A percentile compares a stretch with the other conserved stretches of the same genome.
phyloP scores from a whole-genome alignment of 92 coral and sea anemone species.

The Diadumene lineata region DNA sequence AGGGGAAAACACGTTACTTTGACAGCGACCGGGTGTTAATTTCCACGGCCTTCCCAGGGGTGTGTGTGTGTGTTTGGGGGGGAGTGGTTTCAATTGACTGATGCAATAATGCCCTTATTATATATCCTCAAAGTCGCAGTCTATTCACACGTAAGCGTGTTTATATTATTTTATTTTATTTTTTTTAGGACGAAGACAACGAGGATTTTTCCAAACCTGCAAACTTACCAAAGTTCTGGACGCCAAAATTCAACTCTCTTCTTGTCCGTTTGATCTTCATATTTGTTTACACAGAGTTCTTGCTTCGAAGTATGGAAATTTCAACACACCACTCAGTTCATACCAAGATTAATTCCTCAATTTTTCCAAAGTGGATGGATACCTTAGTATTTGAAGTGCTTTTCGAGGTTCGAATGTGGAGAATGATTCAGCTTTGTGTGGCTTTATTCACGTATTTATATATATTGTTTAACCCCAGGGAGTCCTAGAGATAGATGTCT shows the following conservation, averaged over 20 bases:
- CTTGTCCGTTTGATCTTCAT: slow-evolving; percentile 65
- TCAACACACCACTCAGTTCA: slow-evolving; percentile 41
- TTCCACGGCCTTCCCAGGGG: too few relatives aligned
- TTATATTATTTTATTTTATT: too few relatives aligned
- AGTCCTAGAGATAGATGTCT: too few relatives aligned
- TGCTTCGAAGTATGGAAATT: slow-evolving; percentile 65
- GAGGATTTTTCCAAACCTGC: not conserved
- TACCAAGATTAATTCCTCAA: slow-evolving; percentile 6
- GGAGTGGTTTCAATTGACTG: too few relatives aligned
- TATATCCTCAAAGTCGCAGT: too few relatives aligned
- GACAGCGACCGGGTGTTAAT: too few relatives aligned
- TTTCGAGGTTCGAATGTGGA: slow-evolving; percentile 68
- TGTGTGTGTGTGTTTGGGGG: too few relatives aligned
- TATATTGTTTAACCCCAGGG: slow-evolving; percentile 40
- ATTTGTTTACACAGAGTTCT: slow-evolving; percentile 79
- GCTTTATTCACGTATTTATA: slow-evolving; percentile 56
- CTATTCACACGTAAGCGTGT: too few relatives aligned
- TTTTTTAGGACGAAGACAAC: slow-evolving; percentile 26
- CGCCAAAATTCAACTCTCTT: slow-evolving; percentile 39
- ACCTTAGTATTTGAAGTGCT: slow-evolving; percentile 41
- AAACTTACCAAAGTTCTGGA: slow-evolving; percentile 18
- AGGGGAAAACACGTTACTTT: too few relatives aligned
- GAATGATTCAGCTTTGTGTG: slow-evolving; percentile 60
- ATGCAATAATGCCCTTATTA: too few relatives aligned
- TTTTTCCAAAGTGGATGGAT: slow-evolving; percentile 32